A percentile compares a stretch with the other conserved stretches of the same genome.
Evolutionary conservation across 30 jellyfish, hydroid and myxozoan species (phyloP).

Genomic region (Aurelia aurita): DNA sequence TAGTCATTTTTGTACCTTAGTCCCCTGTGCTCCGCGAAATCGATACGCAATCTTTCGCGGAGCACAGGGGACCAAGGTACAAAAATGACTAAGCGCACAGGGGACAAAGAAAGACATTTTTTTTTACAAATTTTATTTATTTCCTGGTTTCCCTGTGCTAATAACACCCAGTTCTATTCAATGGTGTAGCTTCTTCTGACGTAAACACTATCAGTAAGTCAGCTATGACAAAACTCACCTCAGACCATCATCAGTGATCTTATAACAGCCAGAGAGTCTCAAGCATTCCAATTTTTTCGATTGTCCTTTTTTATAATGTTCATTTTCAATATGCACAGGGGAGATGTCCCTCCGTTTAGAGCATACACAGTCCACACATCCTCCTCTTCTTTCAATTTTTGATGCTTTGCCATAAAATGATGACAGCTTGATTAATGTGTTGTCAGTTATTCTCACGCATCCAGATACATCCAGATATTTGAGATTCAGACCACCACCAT

Average conservation of each 20-base stretch:
- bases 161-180: no score
- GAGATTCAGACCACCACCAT: slow-evolving; percentile 77
- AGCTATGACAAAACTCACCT: slow-evolving; percentile 50
- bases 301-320: slow-evolving; percentile 3
- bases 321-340: background rate
- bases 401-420: slow-evolving; percentile 61
- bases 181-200: no score
- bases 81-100: no score
- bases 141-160: no score
- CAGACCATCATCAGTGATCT: slow-evolving; percentile 91
- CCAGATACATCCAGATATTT: slow-evolving; percentile 88
- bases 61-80: no score
- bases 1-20: no score
- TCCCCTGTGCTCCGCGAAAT: no score
- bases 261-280: slow-evolving; percentile 87
- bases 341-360: background rate
- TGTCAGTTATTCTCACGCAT: slow-evolving; percentile 83
- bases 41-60: no score
- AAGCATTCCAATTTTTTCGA: slow-evolving; percentile 54
- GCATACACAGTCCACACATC: slow-evolving; percentile 61
- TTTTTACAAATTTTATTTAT: no score
- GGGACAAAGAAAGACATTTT: no score
- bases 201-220: no score
- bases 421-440: slow-evolving; percentile 69
- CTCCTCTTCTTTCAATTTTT: slow-evolving; percentile 14